Conservation (phyloP, 2,888 invertebrate species). For the Linyphia triangularis region DNA sequence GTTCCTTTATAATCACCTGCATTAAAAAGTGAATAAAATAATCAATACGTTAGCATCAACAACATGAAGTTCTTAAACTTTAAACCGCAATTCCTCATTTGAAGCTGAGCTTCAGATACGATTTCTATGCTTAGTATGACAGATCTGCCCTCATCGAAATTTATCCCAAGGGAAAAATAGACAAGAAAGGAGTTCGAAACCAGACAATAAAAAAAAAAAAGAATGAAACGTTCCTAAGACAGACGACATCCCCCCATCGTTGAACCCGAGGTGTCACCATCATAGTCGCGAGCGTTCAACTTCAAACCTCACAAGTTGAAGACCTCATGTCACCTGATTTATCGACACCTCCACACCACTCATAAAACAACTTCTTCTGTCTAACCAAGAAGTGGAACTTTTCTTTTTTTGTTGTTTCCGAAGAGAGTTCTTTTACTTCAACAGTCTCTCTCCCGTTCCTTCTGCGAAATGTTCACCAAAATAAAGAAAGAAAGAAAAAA, state of each 20-base stretch:
- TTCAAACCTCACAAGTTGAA: constrained; percentile 67
- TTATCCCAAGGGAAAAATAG: neutral
- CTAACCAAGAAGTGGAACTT: constrained; percentile 6
- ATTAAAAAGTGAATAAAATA: too few species aligned
- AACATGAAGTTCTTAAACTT: too few species aligned
- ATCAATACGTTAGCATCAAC: too few species aligned
- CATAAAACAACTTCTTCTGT: constrained; percentile 31
- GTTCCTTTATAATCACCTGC: too few species aligned
- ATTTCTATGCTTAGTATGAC: too few species aligned
- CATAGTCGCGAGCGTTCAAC: constrained; percentile 70
- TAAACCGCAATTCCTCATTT: too few species aligned
- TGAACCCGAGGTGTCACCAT: constrained; percentile 71
- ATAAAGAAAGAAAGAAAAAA: neutral
- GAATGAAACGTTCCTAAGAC: constrained; percentile 19
- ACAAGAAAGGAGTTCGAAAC: neutral
- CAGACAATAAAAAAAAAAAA: neutral
- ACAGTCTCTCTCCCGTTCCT: neutral
- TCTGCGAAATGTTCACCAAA: constrained; percentile 29
- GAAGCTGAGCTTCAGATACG: too few species aligned
- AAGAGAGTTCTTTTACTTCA: neutral
- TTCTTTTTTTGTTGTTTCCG: constrained; percentile 20
- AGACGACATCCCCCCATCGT: constrained; percentile 56
- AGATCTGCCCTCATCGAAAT: neutral
- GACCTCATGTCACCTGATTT: constrained; percentile 56
- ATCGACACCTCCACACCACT: constrained; percentile 38